Percentiles rank a stretch among this genome's conserved stretches.
Evolutionary conservation across 1,140 invertebrate genomes (phyloP).

Genomic region (Habropoda laboriosa): DNA sequence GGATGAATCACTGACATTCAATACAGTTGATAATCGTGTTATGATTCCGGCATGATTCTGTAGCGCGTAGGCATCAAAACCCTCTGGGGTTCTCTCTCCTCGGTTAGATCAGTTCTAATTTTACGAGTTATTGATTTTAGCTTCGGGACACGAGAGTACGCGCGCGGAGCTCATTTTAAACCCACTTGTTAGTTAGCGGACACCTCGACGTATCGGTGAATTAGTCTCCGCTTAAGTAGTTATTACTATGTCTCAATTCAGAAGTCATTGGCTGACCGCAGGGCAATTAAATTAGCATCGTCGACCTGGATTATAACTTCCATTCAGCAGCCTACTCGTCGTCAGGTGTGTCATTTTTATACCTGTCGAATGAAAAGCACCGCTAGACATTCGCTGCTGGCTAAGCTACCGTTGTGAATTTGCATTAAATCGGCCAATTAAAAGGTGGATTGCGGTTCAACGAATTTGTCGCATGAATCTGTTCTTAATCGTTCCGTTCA

Average conservation of each 20-base stretch:
- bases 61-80: constrained; percentile 44
- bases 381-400: constrained; percentile 10
- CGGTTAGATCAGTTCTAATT: constrained; percentile 74
- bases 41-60: constrained; percentile 41
- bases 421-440: constrained; percentile 42
- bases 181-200: constrained; percentile 36
- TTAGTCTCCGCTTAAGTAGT: constrained; percentile 44
- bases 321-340: neutral
- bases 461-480: neutral
- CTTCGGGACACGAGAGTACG: neutral
- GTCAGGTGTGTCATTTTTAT: constrained; percentile 39
- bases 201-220: constrained; percentile 39
- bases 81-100: constrained; percentile 40
- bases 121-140: constrained; percentile 63
- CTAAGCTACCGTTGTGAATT: constrained; percentile 10
- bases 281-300: constrained; percentile 59
- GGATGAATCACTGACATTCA: constrained; percentile 63
- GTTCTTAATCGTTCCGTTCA: no score
- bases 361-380: constrained; percentile 25
- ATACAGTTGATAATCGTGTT: constrained; percentile 59
- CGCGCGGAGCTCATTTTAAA: constrained; percentile 26
- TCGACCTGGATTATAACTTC: constrained; percentile 13
- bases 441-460: neutral
- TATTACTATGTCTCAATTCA: constrained; percentile 61
- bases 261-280: constrained; percentile 25